Conservation (phyloP, 53 echinoderm and acorn worm species). For the Echinarachnius parma region DNA sequence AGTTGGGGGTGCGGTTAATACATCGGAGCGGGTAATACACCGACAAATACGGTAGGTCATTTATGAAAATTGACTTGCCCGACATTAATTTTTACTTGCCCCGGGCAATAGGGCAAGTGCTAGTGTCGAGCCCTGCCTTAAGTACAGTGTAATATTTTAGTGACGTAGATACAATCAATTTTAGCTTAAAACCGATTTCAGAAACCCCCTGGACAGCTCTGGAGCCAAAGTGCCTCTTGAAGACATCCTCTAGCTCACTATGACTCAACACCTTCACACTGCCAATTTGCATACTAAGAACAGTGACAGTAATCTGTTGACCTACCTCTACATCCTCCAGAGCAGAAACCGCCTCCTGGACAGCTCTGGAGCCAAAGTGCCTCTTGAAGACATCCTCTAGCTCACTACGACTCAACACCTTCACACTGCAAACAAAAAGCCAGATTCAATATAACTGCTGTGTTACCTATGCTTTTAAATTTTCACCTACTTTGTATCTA, state of each 20-base stretch:
- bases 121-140: too few relatives aligned
- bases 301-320: too few relatives aligned
- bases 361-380: constrained; percentile 37
- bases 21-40: too few relatives aligned
- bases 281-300: too few relatives aligned
- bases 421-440: constrained; percentile 12
- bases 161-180: too few relatives aligned
- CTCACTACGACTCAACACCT: constrained; percentile 24
- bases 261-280: constrained; percentile 30
- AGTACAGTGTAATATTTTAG: too few relatives aligned
- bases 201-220: constrained; percentile 57
- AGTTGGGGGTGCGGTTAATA: too few relatives aligned
- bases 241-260: constrained; percentile 34
- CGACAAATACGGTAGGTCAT: too few relatives aligned
- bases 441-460: background rate
- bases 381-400: constrained; percentile 35
- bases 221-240: constrained; percentile 33
- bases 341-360: constrained; percentile 55
- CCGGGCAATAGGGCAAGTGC: too few relatives aligned
- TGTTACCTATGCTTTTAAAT: background rate
- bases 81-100: too few relatives aligned
- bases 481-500: background rate
- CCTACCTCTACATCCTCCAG: constrained; percentile 75
- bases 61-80: too few relatives aligned
- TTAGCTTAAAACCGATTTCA: too few relatives aligned